Evolutionary conservation across 1,140 invertebrate genomes (phyloP).

Genomic region (Leptinotarsa texana): DNA sequence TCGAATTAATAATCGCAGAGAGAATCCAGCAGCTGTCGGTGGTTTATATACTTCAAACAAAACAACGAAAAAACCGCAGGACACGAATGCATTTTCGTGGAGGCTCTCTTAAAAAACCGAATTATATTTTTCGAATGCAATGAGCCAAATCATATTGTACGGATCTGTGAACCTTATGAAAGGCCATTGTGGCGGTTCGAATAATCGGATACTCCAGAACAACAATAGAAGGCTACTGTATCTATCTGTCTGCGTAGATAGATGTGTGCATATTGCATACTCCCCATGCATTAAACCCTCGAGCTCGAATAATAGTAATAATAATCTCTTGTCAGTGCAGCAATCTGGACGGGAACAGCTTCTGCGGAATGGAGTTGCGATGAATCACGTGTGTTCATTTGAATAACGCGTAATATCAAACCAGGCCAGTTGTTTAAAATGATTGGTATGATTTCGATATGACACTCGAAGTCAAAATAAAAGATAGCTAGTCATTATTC

Average conservation of each 20-base stretch:
- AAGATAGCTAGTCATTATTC: too few relatives aligned
- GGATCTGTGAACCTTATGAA: conserved; percentile 49
- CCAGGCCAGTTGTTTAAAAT: neutral
- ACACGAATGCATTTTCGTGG: conserved; percentile 39
- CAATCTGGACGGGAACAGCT: neutral
- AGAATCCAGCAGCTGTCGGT: neutral
- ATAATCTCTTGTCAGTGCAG: conserved; percentile 20
- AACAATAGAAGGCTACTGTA: conserved; percentile 47
- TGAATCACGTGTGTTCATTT: neutral
- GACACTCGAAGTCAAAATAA: too few relatives aligned
- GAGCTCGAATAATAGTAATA: conserved; percentile 25
- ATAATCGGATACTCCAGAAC: conserved; percentile 48
- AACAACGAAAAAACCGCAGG: conserved; percentile 42
- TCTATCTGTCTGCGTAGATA: conserved; percentile 29
- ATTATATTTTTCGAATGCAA: conserved; percentile 53
- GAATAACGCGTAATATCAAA: neutral
- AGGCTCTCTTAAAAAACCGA: conserved; percentile 47
- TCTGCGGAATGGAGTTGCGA: neutral
- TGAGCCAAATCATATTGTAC: conserved; percentile 55
- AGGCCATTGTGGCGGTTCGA: conserved; percentile 43
- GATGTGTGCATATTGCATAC: conserved; percentile 30
- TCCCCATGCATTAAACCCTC: conserved; percentile 17
- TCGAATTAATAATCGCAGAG: conserved; percentile 34
- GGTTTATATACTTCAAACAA: conserved; percentile 9
- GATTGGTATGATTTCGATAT: too few relatives aligned